Base-by-base conservation (phyloP, 92 coral and sea anemone species). In the Epizoanthus illoricatus region DNA sequence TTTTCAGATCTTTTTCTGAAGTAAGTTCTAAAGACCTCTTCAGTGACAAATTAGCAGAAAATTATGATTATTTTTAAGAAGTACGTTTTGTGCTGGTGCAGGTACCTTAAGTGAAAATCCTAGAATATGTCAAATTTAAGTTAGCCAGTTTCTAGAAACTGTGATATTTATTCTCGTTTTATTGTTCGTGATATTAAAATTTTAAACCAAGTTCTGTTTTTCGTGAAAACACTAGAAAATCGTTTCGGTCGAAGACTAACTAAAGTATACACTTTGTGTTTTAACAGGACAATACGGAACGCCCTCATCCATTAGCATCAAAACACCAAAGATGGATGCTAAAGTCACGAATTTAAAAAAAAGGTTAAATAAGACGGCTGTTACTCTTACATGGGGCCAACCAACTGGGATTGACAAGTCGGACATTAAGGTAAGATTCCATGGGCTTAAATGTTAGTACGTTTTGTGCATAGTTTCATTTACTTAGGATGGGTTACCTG, bases 401-500 rank as follows among this genome's bases (percentile, higher is more conserved):
- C 82, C 82, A 23, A 39, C 3, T 1, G 60, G 28, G 28, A 63
- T 78, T 41, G 40, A 20, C 11, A 13, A 19, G 13, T 0, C 2
- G 0, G 82, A 62, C 23, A 21, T 78, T 64, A 20, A 63, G 82
- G 82, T 78, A 15, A n/a, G 81, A 19, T 18, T 36, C 33, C 19
- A 41, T 7, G 24, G 11, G 13, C 4, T 20, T n/a, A n/a, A 33
- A 13, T 69, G 9, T 69, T 4, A 36, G 39, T 16, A 21, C 3
- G 18, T 21, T 18, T 18, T 17, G 66, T 6, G 7, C 66, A 62
- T 16, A 18, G 8, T 81, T 81, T 73, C 58, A 63, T 45, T 86
- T n/a, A 84, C 66, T 28, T 84, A 84, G 59, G 75, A 87, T 36
- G 85, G 49, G 49, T 28, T 28, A 28, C 36, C 36, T 28, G 36